Conservation (phyloP, 2,797 vertebrate genomes). For the Phataginus tricuspis region DNA sequence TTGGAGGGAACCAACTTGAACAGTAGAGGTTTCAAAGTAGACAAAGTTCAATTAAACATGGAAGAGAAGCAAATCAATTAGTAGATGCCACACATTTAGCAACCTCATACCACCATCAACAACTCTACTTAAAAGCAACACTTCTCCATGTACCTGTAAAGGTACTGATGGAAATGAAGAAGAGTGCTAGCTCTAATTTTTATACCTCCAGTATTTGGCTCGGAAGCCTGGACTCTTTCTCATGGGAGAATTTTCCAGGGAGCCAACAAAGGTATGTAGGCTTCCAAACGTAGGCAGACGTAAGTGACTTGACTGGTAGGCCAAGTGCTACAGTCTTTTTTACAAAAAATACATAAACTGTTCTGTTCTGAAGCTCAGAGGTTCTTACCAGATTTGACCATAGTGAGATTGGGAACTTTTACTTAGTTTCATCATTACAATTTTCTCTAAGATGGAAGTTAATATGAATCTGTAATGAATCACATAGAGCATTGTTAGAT, state of each 20-base stretch:
- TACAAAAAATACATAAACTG: background rate
- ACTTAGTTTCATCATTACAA: background rate
- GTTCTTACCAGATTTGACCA: background rate
- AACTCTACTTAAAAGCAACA: conserved; percentile 68
- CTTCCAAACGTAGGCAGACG: conserved; percentile 60
- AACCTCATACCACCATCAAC: conserved; percentile 78
- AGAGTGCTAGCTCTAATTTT: conserved; percentile 71
- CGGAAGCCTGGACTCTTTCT: conserved; percentile 72
- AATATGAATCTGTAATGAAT: background rate
- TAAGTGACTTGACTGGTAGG: conserved; percentile 48
- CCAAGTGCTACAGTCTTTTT: conserved; percentile 23
- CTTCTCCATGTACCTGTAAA: background rate
- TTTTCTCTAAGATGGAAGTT: background rate
- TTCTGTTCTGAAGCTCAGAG: background rate
- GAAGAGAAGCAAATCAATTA: conserved; percentile 78
- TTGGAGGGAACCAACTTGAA: conserved; percentile 13
- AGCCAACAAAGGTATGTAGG: conserved; percentile 76
- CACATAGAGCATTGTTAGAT: background rate
- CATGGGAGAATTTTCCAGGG: conserved; percentile 75
- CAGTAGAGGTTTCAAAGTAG: background rate
- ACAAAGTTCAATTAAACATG: conserved; percentile 58
- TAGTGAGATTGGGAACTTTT: background rate
- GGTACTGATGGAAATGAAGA: conserved; percentile 68
- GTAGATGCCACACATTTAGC: conserved; percentile 72
- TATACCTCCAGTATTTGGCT: conserved; percentile 72